Percentiles rank a stretch among this genome's conserved stretches.
Conservation (phyloP, 2,113 vertebrate species). For the Mustela nigripes region DNA sequence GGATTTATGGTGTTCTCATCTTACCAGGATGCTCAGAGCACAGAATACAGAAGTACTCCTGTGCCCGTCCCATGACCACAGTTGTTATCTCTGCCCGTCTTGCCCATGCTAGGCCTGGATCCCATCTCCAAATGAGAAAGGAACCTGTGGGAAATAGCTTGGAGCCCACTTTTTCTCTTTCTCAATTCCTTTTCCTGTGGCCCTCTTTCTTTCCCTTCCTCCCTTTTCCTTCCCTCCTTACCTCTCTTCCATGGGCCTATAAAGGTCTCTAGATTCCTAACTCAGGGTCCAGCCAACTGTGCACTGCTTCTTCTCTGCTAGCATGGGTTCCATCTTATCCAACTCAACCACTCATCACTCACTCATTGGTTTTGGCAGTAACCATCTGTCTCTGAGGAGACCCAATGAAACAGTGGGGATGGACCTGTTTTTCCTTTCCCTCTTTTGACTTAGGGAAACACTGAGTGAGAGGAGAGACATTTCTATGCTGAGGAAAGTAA, state of each 20-base stretch:
- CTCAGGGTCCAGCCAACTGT: background rate
- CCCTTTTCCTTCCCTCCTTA: background rate
- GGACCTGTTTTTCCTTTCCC: background rate
- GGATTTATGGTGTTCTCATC: conserved; percentile 23
- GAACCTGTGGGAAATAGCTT: background rate
- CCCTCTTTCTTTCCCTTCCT: background rate
- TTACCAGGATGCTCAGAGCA: background rate
- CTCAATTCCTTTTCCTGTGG: background rate
- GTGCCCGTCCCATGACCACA: background rate
- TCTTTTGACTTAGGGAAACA: conserved; percentile 15
- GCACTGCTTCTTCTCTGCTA: background rate
- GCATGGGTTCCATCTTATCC: background rate
- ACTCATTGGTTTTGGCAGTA: conserved; percentile 23
- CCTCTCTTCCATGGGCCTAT: background rate
- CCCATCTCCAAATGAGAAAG: background rate
- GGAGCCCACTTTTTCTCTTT: background rate
- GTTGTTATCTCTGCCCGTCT: background rate
- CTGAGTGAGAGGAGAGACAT: background rate
- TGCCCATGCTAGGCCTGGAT: background rate
- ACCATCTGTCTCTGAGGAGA: background rate
- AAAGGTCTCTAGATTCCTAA: background rate
- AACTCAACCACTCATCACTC: background rate
- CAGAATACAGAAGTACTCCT: background rate
- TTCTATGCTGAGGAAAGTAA: background rate
- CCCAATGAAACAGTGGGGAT: background rate